Conservation (phyloP, 2,113 vertebrate species). For the Illadopsis cleaveri region DNA sequence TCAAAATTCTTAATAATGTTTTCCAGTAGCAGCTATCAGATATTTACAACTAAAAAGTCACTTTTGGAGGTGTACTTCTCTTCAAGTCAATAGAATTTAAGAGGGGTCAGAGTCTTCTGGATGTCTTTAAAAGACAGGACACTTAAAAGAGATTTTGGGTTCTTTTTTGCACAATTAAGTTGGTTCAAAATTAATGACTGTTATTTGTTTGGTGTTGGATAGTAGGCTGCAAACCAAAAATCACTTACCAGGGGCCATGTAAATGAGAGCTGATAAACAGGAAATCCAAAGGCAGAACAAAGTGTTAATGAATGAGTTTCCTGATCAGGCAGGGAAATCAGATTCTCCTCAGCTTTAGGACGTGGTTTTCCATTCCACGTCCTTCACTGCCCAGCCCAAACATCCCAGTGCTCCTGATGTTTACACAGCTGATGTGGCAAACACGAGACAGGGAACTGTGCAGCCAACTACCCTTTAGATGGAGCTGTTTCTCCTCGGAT, state of each 20-base stretch:
- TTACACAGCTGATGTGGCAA: background rate
- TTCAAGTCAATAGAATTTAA: background rate
- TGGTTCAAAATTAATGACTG: rapidly evolving
- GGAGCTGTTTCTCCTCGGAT: constrained; percentile 71
- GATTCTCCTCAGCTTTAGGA: background rate
- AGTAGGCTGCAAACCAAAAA: background rate
- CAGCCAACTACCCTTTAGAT: constrained; percentile 54
- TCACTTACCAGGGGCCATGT: background rate
- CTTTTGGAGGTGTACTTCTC: background rate
- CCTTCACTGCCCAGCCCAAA: background rate
- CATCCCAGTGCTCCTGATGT: background rate
- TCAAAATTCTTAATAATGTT: background rate
- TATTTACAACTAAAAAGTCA: background rate
- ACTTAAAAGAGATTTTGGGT: background rate
- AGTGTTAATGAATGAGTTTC: background rate
- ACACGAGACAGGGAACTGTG: background rate
- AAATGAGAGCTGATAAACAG: background rate
- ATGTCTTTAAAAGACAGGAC: background rate
- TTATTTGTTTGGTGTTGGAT: background rate
- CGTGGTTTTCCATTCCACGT: rapidly evolving
- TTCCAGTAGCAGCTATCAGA: background rate
- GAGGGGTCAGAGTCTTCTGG: background rate
- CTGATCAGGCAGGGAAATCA: background rate
- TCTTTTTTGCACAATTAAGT: background rate
- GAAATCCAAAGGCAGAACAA: background rate